Evolutionary conservation across 2,888 invertebrate species (phyloP).

Genomic region (Rotaria sp.): DNA sequence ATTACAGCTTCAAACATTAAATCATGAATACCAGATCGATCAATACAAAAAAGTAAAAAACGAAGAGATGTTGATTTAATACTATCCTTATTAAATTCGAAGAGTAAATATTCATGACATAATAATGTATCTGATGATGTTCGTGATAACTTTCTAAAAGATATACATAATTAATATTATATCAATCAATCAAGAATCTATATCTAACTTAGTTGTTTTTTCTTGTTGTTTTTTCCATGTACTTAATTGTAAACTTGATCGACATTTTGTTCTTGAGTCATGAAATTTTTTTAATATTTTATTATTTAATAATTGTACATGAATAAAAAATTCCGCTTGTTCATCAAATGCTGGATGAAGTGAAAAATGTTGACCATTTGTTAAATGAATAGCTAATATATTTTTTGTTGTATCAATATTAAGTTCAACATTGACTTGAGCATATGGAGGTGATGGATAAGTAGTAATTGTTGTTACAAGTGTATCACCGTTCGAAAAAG

Average conservation of each 20-base stretch:
- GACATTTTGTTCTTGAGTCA: background rate
- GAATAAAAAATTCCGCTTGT: background rate
- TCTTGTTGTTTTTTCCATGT: background rate
- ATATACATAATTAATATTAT: background rate
- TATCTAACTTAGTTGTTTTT: background rate
- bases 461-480: background rate
- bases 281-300: background rate
- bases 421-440: background rate
- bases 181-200: background rate
- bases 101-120: background rate
- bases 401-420: background rate
- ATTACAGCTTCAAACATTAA: background rate
- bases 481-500: background rate
- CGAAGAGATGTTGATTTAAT: background rate
- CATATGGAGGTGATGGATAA: background rate
- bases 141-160: background rate
- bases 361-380: background rate
- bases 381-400: background rate
- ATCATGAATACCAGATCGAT: constrained; percentile 3
- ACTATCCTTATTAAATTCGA: background rate
- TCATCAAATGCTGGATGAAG: background rate
- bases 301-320: constrained; percentile 10
- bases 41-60: background rate
- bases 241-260: background rate
- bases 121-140: background rate